A percentile compares a stretch with the other conserved stretches of the same genome.
Evolutionary conservation across 2,888 invertebrate genomes (phyloP).

Genomic region (Ptycholaimellus sp.): DNA sequence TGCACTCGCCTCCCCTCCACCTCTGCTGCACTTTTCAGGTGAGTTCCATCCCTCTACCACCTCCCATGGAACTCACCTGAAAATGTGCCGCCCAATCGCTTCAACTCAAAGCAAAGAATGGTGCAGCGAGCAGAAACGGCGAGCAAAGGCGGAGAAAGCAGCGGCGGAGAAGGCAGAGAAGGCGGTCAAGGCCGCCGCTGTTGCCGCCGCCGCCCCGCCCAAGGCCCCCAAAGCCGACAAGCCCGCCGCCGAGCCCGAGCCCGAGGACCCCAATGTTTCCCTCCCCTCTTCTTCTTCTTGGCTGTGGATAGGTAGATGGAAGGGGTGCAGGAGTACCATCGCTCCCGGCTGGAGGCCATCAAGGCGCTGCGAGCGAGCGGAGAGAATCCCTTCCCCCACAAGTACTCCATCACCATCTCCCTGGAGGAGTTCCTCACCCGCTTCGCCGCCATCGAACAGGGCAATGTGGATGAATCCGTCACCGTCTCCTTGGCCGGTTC

Average conservation of each 20-base stretch:
- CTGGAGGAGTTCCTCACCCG: slow-evolving; percentile 63
- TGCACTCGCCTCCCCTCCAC: too few species aligned
- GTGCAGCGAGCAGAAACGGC: slow-evolving; percentile 69
- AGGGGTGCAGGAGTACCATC: slow-evolving; percentile 62
- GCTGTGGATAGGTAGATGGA: too few species aligned
- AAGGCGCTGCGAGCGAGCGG: slow-evolving; percentile 50
- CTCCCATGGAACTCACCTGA: too few species aligned
- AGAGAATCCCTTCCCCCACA: slow-evolving; percentile 80
- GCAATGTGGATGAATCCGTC: slow-evolving; percentile 41
- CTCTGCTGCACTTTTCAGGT: too few species aligned
- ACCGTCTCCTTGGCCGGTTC: slow-evolving; percentile 50
- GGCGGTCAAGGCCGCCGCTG: slow-evolving; percentile 11
- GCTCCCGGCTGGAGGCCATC: slow-evolving; percentile 53
- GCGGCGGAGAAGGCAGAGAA: slow-evolving; percentile 67
- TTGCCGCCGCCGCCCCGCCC: slow-evolving; percentile 5
- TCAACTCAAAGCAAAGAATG: too few species aligned
- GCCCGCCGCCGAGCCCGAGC: slow-evolving; percentile 19
- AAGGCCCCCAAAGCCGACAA: slow-evolving; percentile 10
- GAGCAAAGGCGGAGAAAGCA: slow-evolving; percentile 72
- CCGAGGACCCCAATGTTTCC: too few species aligned
- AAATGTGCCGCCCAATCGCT: too few species aligned
- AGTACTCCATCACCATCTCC: slow-evolving; percentile 70
- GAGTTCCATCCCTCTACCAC: too few species aligned
- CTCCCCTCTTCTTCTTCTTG: too few species aligned
- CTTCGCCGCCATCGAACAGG: slow-evolving; percentile 44